Base-by-base conservation (phyloP, 2,797 vertebrate species). In the Peromyscus attwateri region DNA sequence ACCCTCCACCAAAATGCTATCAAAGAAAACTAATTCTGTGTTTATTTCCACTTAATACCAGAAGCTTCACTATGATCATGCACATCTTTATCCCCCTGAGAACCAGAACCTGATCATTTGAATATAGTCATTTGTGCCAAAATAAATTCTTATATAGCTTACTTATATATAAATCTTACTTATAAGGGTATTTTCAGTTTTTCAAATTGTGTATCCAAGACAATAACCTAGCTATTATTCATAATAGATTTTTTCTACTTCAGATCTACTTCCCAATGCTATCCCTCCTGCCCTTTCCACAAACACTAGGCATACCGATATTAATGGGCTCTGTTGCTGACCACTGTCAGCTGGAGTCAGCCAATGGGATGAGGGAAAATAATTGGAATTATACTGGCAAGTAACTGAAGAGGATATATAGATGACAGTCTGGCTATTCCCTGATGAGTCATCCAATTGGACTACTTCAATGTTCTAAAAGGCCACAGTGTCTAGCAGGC, bases 361-460 rank as follows among this genome's bases (percentile, higher is more conserved):
- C 10, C 13, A 76, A 31, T 25, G 3, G 21, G 3, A 19, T 1
- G 3, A 31, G 31, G 17, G 3, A 1, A 13, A 19, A 49, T 23
- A 55, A 89, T 2, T 43, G 40, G 6, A 40, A 91, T 37, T 17
- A 11, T 79, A 73, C 40, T 77, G 11, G 71, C n/a, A 66, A 43
- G 5, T 82, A 25, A 43, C 7, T 87, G 5, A 71, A 83, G 46
- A 79, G 9, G 9, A 40, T 21, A 14, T 40, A 10, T 46, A 25
- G 60, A 21, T 1, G 31, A 6, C 91, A 8, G 21, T 82, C 70
- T 29, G 7, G 13, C 12, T 64, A 12, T 62, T 13, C 19, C 16
- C 31, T 92, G 4, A 10, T 84, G 8, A 82, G 68, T 92, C 62
- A 85, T 49, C 7, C 43, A 89, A 13, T 49, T 85, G 92, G n/a